Conservation (phyloP, 2,888 invertebrate genomes). For the Unio pictorum region DNA sequence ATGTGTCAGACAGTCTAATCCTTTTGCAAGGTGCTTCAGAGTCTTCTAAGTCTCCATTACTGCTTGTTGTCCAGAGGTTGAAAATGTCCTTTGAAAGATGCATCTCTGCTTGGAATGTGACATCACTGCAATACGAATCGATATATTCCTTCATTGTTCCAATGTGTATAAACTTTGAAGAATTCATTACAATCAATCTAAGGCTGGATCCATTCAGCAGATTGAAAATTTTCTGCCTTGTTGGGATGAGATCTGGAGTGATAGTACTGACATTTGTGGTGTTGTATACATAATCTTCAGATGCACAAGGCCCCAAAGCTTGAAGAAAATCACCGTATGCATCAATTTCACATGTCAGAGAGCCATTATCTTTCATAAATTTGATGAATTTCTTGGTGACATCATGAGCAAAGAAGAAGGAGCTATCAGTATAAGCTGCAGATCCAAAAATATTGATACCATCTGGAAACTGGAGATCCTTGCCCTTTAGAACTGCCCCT, state of each 20-base stretch:
- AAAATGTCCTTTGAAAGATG: constrained; percentile 56
- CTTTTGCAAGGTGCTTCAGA: constrained; percentile 14
- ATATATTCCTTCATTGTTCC: constrained; percentile 72
- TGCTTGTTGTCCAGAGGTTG: constrained; percentile 43
- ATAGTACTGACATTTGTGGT: constrained; percentile 59
- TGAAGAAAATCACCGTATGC: constrained; percentile 74
- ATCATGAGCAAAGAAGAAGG: constrained; percentile 71
- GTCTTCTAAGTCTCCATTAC: not conserved
- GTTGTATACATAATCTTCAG: constrained; percentile 61
- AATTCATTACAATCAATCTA: constrained; percentile 66
- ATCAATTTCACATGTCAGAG: constrained; percentile 72
- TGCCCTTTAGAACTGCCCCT: constrained; percentile 63
- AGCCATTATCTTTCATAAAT: constrained; percentile 60
- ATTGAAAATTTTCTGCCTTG: constrained; percentile 61
- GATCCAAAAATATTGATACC: constrained; percentile 39
- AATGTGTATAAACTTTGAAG: constrained; percentile 72
- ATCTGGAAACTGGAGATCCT: constrained; percentile 41
- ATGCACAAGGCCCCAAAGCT: constrained; percentile 66
- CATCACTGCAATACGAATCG: constrained; percentile 61
- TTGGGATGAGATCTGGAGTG: constrained; percentile 52
- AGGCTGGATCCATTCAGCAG: constrained; percentile 61
- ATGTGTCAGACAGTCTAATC: constrained; percentile 20
- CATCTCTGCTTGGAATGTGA: constrained; percentile 50
- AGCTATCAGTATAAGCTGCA: constrained; percentile 73
- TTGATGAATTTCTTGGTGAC: constrained; percentile 64